Conservation (phyloP, 2,113 vertebrate species). For the Crotalus tigris region DNA sequence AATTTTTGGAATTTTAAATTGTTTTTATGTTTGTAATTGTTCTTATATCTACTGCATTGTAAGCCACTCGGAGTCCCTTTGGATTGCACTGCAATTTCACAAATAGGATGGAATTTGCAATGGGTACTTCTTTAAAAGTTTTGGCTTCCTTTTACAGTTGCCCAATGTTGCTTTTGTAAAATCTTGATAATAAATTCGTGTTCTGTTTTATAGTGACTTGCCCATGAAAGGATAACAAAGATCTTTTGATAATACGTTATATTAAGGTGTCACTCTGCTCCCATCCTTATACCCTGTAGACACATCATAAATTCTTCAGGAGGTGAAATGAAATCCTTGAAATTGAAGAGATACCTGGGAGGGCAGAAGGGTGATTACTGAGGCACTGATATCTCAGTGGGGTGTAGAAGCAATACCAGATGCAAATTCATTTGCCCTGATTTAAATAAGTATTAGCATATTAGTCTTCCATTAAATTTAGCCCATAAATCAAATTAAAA, state of each 20-base stretch:
- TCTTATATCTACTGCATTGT: neutral
- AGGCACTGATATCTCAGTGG: slow-evolving; percentile 32
- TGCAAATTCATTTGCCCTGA: slow-evolving; percentile 38
- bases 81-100: neutral
- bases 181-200: neutral
- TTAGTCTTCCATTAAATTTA: slow-evolving; percentile 6
- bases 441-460: slow-evolving; percentile 49
- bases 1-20: neutral
- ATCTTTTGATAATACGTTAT: slow-evolving; percentile 29
- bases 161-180: neutral
- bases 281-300: slow-evolving; percentile 12
- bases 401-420: slow-evolving; percentile 17
- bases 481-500: slow-evolving; percentile 11
- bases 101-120: neutral
- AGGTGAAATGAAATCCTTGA: slow-evolving; percentile 47
- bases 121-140: neutral
- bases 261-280: slow-evolving; percentile 34
- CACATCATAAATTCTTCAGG: slow-evolving; percentile 52
- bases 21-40: neutral
- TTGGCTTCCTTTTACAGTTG: neutral
- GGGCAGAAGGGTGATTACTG: neutral
- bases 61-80: neutral
- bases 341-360: slow-evolving; percentile 36
- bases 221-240: slow-evolving; percentile 26
- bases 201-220: neutral